A percentile compares a stretch with the other conserved stretches of the same genome.
Conservation (phyloP, 2,797 vertebrate species). For the Linurgus olivaceus region DNA sequence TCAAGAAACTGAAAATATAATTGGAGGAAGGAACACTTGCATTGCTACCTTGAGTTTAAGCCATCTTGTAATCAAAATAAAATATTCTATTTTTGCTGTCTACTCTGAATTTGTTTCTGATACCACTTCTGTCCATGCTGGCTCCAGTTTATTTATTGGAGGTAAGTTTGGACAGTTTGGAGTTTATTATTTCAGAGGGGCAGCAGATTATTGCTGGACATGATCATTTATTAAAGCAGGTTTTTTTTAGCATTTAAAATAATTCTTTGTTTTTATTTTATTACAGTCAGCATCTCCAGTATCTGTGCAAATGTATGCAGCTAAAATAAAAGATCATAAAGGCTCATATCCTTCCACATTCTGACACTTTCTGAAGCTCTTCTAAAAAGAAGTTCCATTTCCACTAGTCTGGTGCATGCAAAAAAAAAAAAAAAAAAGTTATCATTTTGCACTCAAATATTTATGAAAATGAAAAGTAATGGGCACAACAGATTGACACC, state of each 20-base stretch:
- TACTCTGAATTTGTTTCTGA: not conserved
- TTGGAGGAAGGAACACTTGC: not conserved
- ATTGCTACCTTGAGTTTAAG: not conserved
- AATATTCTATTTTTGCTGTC: not conserved
- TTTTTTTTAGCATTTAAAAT: not conserved
- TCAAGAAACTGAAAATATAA: not conserved
- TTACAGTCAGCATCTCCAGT: not conserved
- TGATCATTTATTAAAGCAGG: not conserved
- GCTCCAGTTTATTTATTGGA: not conserved
- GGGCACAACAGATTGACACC: conserved; percentile 22
- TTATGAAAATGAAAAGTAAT: conserved; percentile 50
- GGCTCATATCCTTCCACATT: not conserved
- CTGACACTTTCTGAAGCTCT: not conserved
- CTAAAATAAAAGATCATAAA: not conserved
- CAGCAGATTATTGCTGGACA: not conserved
- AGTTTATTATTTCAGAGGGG: not conserved
- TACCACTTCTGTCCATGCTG: not conserved
- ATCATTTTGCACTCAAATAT: not conserved
- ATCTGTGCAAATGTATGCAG: not conserved
- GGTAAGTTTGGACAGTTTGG: not conserved
- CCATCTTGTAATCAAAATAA: not conserved
- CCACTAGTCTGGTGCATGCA: not conserved
- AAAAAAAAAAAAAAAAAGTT: not conserved
- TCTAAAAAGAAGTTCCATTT: not conserved
- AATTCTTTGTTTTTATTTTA: not conserved